A percentile compares a stretch with the other conserved stretches of the same genome.
Evolutionary conservation across 2,797 vertebrate species (phyloP).

Genomic region (Artibeus lituratus): DNA sequence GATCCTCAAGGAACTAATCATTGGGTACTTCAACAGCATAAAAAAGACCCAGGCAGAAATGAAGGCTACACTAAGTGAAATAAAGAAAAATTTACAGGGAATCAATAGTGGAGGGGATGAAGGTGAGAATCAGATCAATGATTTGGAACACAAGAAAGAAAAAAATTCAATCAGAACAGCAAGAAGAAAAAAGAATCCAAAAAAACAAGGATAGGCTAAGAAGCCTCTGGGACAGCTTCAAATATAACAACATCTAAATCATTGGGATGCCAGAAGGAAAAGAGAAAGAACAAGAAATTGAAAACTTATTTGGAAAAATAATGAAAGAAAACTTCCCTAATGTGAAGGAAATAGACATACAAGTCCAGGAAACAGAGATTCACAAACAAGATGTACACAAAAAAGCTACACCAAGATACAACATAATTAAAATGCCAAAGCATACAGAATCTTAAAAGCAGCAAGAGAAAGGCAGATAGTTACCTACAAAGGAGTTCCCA

Average conservation of each 20-base stretch:
- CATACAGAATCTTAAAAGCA: not conserved
- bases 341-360: not conserved
- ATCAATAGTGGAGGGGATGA: not conserved
- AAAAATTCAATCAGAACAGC: not conserved
- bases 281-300: not conserved
- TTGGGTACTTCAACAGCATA: not conserved
- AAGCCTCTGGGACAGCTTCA: not conserved
- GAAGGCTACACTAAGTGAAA: not conserved
- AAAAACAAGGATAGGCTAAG: not conserved
- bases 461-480: not conserved
- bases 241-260: not conserved
- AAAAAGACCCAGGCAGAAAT: not conserved
- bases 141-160: not conserved
- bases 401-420: not conserved
- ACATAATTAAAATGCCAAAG: not conserved
- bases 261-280: not conserved
- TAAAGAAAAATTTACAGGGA: not conserved
- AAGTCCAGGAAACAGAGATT: not conserved
- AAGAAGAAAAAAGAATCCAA: not conserved
- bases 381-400: not conserved
- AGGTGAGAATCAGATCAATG: not conserved
- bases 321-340: not conserved
- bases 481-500: not conserved
- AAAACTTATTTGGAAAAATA: no score
- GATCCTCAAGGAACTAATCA: not conserved